phyloP scores from a whole-genome alignment of 2,888 invertebrate species.

The Mellilla xanthometata region DNA sequence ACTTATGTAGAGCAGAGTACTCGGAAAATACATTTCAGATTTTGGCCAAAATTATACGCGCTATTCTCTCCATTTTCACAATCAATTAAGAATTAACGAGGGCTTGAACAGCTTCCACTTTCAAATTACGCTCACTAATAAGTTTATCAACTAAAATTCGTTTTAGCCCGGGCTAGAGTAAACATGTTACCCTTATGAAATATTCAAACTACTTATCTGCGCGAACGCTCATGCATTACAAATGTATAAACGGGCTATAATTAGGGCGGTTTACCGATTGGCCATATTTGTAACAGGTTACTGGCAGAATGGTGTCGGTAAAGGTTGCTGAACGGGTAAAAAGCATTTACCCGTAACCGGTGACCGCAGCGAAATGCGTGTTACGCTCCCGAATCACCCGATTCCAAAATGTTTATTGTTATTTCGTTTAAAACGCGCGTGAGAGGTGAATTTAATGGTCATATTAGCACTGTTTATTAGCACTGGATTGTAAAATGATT shows the following conservation, averaged over 20 bases:
- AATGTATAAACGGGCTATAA: conserved; percentile 32
- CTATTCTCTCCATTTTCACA: conserved; percentile 12
- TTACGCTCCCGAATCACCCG: conserved; percentile 17
- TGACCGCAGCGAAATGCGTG: conserved; percentile 28
- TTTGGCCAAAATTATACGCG: not conserved
- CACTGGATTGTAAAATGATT: not conserved
- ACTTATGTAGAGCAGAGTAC: too few species aligned
- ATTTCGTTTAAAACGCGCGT: conserved; percentile 6
- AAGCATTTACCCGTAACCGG: conserved; percentile 13
- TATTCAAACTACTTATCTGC: conserved; percentile 30
- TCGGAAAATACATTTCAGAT: not conserved
- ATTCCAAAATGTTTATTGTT: conserved; percentile 19
- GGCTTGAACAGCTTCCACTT: conserved; percentile 12
- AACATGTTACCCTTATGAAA: conserved; percentile 28
- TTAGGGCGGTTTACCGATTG: conserved; percentile 35
- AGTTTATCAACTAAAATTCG: conserved; percentile 23
- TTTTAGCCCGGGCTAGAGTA: conserved; percentile 11
- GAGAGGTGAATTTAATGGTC: conserved; percentile 8
- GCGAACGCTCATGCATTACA: conserved; percentile 29
- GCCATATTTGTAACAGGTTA: conserved; percentile 31
- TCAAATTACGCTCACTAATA: conserved; percentile 21
- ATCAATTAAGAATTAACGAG: conserved; percentile 16
- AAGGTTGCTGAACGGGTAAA: conserved; percentile 13
- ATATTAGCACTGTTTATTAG: not conserved
- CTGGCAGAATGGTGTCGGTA: conserved; percentile 12